Base-by-base conservation (phyloP, 2,888 invertebrate species). In the Hipparchia semele region DNA sequence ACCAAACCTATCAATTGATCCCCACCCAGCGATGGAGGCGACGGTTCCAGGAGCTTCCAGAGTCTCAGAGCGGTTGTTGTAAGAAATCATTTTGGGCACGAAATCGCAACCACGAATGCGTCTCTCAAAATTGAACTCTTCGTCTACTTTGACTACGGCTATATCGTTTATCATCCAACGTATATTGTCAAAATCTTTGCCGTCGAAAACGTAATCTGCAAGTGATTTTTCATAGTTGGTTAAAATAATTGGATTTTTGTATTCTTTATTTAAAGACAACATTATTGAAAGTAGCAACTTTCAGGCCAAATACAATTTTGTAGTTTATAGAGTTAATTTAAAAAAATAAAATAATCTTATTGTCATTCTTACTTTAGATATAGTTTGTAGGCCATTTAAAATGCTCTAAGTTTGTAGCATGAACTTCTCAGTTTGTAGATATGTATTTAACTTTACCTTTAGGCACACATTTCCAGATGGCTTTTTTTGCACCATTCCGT, bases 111-210 rank as follows among this genome's bases (percentile, higher is more conserved):
- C 93, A 0, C 80, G 80, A 0, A 92, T 77, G 0, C 88, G 83
- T 12, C 82, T 80, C 7, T 86, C 73, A 73, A 93, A 92, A 78
- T 92, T 90, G 75, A 93, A 92, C 4, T 83, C 77, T 3, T 88
- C 89, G 59, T 92, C 92, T 0, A 90, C 88, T 71, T 89, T 90
- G 1, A 93, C 92, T 0, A 93, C 86, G 0, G 93, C 93, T 67
- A 93, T 87, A 75, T 93, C 93, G 46, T 87, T 85, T 0, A 84
- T 77, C 91, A 93, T 91, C 93, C 93, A 93, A 2, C 86, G 84
- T 4, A 93, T 89, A 74, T 93, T 93, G 66, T 92, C 86, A 61
- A 88, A 89, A 0, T 88, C 85, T 1, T 82, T 68, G 0, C 91
- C 93, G 6, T 93, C 92, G 76, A 79, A 93, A 12, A 81, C 83